Conservation (phyloP, 2,888 invertebrate genomes). For the Cephus nigrinus region DNA sequence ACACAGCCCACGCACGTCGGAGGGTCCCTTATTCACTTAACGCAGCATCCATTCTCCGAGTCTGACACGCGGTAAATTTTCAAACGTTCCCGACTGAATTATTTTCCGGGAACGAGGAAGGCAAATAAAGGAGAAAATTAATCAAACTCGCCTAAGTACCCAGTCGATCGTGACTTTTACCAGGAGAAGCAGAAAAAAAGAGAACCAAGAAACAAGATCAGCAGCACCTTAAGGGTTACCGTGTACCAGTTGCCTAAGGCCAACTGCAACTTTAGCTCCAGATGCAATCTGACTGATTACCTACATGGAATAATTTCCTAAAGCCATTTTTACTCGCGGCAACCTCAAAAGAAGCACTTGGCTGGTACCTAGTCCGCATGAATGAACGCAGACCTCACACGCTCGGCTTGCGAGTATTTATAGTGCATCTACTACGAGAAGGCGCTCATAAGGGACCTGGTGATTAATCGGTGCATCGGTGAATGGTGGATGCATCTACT, state of each 20-base stretch:
- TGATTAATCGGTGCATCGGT: constrained; percentile 2
- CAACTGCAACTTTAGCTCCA: background rate
- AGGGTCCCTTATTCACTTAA: background rate
- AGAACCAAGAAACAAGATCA: background rate
- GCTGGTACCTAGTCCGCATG: constrained; percentile 3
- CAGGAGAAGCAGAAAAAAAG: background rate
- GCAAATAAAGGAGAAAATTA: background rate
- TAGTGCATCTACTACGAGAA: constrained; percentile 1
- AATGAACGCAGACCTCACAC: constrained; percentile 12
- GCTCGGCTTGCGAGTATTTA: constrained; percentile 5
- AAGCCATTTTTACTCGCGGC: constrained; percentile 20
- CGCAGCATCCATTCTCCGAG: background rate
- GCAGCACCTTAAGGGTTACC: background rate
- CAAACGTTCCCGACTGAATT: background rate
- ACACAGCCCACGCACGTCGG: background rate
- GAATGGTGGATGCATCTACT: constrained; percentile 1
- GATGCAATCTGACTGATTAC: constrained; percentile 12
- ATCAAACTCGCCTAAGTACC: background rate
- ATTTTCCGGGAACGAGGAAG: background rate
- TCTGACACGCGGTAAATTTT: background rate
- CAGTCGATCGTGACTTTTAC: background rate
- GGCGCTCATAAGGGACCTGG: constrained; percentile 3
- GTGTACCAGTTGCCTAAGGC: background rate
- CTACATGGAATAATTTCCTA: constrained; percentile 21
- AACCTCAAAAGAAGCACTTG: constrained; percentile 13